Percentiles rank a stretch among this genome's conserved stretches.
Evolutionary conservation across 2,888 invertebrate genomes (phyloP).

Genomic region (Drosophila peninsularis): DNA sequence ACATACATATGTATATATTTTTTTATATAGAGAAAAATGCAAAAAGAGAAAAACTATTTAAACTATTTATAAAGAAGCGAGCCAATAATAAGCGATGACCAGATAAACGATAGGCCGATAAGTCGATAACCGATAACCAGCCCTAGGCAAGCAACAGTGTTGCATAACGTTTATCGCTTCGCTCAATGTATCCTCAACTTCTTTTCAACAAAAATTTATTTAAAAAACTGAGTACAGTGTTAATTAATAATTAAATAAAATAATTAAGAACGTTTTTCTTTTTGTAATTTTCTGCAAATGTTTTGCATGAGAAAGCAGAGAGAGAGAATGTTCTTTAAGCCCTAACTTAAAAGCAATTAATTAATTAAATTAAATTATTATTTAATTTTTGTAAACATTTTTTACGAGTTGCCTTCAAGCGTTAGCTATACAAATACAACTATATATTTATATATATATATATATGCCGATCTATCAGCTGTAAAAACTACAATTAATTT

Average conservation of each 20-base stretch:
- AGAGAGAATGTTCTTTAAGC: constrained; percentile 19
- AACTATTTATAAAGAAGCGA: constrained; percentile 40
- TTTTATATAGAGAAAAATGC: neutral
- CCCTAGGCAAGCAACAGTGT: neutral
- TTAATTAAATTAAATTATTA: constrained; percentile 39
- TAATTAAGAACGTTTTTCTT: constrained; percentile 21
- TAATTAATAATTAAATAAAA: constrained; percentile 35
- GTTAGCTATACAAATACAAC: constrained; percentile 12
- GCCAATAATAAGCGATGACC: no score
- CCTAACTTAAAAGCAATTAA: constrained; percentile 43
- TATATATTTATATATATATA: constrained; percentile 5
- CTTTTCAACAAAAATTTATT: constrained; percentile 1
- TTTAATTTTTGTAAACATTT: constrained; percentile 43
- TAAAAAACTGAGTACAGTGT: constrained; percentile 60
- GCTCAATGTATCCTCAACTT: neutral
- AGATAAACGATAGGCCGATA: neutral
- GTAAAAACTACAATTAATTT: constrained; percentile 40
- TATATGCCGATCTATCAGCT: constrained; percentile 10
- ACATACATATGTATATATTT: constrained; percentile 18
- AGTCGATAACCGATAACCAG: constrained; percentile 9
- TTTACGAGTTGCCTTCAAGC: constrained; percentile 45
- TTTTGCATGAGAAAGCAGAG: constrained; percentile 6
- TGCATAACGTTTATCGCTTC: neutral
- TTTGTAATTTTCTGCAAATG: neutral
- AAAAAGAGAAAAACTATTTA: constrained; percentile 48